Percentiles rank a stretch among this genome's conserved stretches.
Conservation (phyloP, 2,113 vertebrate genomes). For the Sylvicapra grimmia region DNA sequence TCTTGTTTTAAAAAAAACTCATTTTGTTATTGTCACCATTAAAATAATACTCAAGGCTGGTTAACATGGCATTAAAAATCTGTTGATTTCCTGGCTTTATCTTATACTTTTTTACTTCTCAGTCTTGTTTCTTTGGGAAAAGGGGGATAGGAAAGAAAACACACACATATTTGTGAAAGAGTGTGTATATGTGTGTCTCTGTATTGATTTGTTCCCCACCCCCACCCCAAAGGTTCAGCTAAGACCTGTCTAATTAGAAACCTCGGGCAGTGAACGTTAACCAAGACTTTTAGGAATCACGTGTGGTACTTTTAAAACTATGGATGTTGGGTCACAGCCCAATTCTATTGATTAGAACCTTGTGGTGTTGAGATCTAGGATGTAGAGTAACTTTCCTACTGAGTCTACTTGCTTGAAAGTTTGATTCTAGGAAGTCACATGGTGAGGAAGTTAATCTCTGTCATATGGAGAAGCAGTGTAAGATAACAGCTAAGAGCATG, state of each 20-base stretch:
- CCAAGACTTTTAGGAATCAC: background rate
- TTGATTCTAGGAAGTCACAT: background rate
- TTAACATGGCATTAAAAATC: background rate
- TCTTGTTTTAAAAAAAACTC: constrained; percentile 19
- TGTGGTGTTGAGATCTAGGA: background rate
- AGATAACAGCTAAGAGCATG: background rate
- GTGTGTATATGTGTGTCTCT: background rate
- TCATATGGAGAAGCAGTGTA: background rate
- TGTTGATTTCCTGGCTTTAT: background rate
- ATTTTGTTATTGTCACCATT: background rate
- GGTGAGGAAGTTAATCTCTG: background rate
- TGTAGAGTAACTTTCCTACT: background rate
- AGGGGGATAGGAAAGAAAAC: background rate
- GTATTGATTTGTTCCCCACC: background rate
- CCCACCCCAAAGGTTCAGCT: background rate
- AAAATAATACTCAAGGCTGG: background rate
- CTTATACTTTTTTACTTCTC: background rate
- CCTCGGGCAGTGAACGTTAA: background rate
- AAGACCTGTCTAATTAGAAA: background rate
- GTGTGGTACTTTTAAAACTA: background rate
- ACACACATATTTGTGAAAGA: background rate
- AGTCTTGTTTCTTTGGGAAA: background rate
- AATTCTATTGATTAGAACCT: background rate
- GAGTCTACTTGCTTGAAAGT: constrained; percentile 7
- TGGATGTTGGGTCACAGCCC: background rate